A percentile compares a stretch with the other conserved stretches of the same genome.
These are phyloP conservation scores for Volucella bombylans DNA, from an alignment of 2,888 invertebrate genomes.

Conservation along the genomic window DNA sequence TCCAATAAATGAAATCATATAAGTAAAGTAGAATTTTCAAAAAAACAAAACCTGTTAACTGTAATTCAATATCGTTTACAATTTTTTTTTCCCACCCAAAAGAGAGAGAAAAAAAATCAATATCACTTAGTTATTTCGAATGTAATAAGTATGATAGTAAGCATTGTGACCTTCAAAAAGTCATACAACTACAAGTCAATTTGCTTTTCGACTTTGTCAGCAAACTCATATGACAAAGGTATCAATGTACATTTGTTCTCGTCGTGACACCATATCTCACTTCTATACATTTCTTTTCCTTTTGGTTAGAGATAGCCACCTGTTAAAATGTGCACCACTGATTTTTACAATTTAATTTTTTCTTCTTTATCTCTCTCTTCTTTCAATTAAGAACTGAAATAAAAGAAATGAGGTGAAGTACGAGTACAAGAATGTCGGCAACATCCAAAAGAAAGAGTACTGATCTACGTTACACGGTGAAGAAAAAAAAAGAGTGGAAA, in stretches of 20 bases:
- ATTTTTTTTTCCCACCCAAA: no score
- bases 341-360: neutral
- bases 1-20: no score
- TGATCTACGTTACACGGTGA: conserved; percentile 28
- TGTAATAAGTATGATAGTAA: neutral
- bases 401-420: conserved; percentile 32
- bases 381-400: conserved; percentile 17
- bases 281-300: conserved; percentile 1
- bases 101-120: conserved; percentile 1
- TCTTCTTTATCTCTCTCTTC: conserved; percentile 15
- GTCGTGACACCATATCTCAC: conserved; percentile 28
- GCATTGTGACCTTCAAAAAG: conserved; percentile 18
- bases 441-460: conserved; percentile 31
- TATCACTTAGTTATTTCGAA: conserved; percentile 6
- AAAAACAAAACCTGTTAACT: no score
- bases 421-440: conserved; percentile 15
- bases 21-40: no score
- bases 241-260: conserved; percentile 23
- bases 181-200: conserved; percentile 26
- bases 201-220: conserved; percentile 28
- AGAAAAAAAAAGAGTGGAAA: neutral
- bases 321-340: conserved; percentile 38
- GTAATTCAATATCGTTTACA: no score
- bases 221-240: conserved; percentile 22
- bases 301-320: conserved; percentile 10